Evolutionary conservation across 2,888 invertebrate species (phyloP), one percentile per base, ranked within the genome.

Genomic region (Koerneria pararmatus): DNA sequence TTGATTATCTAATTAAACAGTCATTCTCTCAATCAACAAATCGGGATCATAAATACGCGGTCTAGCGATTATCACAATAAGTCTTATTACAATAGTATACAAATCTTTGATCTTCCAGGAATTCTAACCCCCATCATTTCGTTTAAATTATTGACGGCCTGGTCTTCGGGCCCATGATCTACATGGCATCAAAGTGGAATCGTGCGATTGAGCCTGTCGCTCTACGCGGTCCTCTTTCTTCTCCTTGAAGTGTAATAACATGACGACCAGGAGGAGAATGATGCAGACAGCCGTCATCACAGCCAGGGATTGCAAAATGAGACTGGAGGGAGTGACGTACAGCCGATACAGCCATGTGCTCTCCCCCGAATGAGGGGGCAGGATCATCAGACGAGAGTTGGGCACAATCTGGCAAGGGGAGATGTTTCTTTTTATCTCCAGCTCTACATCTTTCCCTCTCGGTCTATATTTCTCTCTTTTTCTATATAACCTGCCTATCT

Each of bases 321-420:
- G 74, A 15, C 73, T 69, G 5, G 77, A 79, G 4, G 83, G 83
- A 6, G 83, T 83, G 8, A 83, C 74, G 64, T 81, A 83, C 6
- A 83, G 74, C 3, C 83, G 73, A 54, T 70, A 74, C 19, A 71
- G 66, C 83, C 83, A 83, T 49, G 66, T 6, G 22, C 46, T 19
- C 29, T 57, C 66, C 22, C 68, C 69, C 6, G 56, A 46, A 15
- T 68, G 0, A 89, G 88, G 5, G 92, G 97, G 97, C 69, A 95
- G 91, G 0, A 98, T 91, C 41, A 95, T 91, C 85, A 98, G 90
- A 85, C 98, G 95, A 0, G 95, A 95, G 83, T 98, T 97, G 0
- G 97, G 97, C 83, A 98, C 95, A 59, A 76, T 76, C 68, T 76
- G 76, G 58, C 35, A 54, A 31, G 6, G 8, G 53, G 2, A 22